These are phyloP conservation scores for Serripes groenlandicus DNA, from an alignment of 2,888 invertebrate species.

Conservation along the genomic window DNA sequence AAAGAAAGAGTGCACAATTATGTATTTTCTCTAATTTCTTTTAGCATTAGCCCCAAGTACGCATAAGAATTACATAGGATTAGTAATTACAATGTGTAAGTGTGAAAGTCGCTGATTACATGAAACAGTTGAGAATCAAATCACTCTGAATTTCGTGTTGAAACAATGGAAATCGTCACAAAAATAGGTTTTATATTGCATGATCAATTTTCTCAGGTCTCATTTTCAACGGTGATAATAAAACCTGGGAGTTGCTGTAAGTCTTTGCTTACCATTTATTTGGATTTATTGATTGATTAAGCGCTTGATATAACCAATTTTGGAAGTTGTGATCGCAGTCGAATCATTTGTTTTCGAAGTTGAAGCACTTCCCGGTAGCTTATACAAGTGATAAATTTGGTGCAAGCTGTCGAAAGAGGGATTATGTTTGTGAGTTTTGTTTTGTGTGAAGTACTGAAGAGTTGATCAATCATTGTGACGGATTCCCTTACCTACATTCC, in stretches of 20 bases:
- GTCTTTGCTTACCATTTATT: slow-evolving; percentile 54
- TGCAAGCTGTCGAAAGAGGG: slow-evolving; percentile 1
- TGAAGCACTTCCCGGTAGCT: background rate
- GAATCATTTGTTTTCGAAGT: slow-evolving; percentile 39
- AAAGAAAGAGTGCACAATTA: too few relatives aligned
- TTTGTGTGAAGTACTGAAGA: background rate
- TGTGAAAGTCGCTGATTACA: too few relatives aligned
- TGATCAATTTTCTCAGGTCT: slow-evolving; percentile 26
- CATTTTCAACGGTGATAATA: slow-evolving; percentile 28
- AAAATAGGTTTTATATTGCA: slow-evolving; percentile 1
- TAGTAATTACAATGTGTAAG: too few relatives aligned
- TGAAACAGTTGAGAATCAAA: too few relatives aligned
- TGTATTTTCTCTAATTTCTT: background rate
- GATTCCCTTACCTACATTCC: background rate
- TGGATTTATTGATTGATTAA: slow-evolving; percentile 62
- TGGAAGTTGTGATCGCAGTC: slow-evolving; percentile 22
- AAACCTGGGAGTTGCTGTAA: slow-evolving; percentile 24
- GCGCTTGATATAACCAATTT: slow-evolving; percentile 56
- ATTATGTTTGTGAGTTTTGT: slow-evolving; percentile 7
- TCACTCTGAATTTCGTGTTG: too few relatives aligned
- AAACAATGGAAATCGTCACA: background rate
- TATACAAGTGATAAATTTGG: background rate
- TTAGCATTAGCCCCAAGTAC: too few relatives aligned
- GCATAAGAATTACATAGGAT: too few relatives aligned
- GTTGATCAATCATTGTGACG: background rate